Base-by-base conservation (phyloP, 2,888 invertebrate genomes). In the Hirtodrosophila trivittata region DNA sequence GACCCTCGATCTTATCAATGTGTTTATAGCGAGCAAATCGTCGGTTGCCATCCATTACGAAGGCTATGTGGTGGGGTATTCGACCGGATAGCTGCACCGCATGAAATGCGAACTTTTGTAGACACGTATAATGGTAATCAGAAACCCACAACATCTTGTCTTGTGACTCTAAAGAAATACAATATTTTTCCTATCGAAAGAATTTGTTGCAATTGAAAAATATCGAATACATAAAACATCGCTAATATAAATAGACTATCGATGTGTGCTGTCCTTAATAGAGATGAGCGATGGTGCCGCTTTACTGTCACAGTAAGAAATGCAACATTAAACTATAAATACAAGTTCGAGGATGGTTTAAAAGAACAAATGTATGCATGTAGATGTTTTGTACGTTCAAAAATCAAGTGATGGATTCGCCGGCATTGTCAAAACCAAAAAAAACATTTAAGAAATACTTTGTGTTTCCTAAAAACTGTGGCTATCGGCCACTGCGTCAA, bases 21-120 rank as follows among this genome's bases (percentile, higher is more conserved):
- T 95, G 93, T 37, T 94, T 93, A 87, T 96, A 96, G 69, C 93
- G 94, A 0, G 99, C 99, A 91, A 94, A 99, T 50, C 99, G 93
- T 51, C 99, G 93, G 91, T 99, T 99, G 4, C 99, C 99, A 91
- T 99, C 99, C 98, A 99, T 99, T 65, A 99, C 99, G 88, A 99
- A 95, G 0, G 98, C 98, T 69, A 99, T 92, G 91, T 99, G 99
- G 66, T 93, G 93, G 0, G 99, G 99, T 59, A 98, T 92, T 25
- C 94, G 93, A 1, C 98, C 98, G 30, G 94, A 93, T 90, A 94
- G 95, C 14, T 97, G 91, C 6, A 98, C 92, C 6, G 83, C 46
- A 73, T 93, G 93, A 18, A 94, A 91, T 80, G 95, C 95, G 47
- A 96, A 91, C 47, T 92, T 92, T 92, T 98, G 96, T 56, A 95